A percentile compares a stretch with the other conserved stretches of the same genome.
phyloP scores from a whole-genome alignment of 1,140 invertebrate species.

The Microplitis mediator region DNA sequence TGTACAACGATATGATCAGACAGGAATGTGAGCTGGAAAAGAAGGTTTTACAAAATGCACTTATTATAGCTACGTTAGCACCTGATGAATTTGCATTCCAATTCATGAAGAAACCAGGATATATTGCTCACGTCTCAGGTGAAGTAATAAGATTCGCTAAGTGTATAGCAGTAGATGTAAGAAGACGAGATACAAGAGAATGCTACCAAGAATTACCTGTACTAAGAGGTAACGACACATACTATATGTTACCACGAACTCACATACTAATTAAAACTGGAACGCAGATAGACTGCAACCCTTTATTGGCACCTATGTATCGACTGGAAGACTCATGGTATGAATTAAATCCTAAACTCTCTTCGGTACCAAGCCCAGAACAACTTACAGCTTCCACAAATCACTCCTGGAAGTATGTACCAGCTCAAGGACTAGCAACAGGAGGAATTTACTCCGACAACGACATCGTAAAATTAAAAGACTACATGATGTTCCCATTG shows the following conservation, averaged over 20 bases:
- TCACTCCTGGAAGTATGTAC: conserved; percentile 31
- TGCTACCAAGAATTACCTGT: conserved; percentile 30
- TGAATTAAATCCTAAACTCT: no score
- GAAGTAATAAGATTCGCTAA: conserved; percentile 39
- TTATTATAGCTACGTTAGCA: conserved; percentile 19
- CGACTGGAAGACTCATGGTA: background rate
- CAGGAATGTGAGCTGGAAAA: conserved; percentile 31
- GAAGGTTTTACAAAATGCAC: background rate
- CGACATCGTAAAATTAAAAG: conserved; percentile 1
- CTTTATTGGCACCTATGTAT: no score
- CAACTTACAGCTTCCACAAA: no score
- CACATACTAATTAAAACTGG: conserved; percentile 26
- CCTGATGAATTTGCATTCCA: conserved; percentile 38
- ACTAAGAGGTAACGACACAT: conserved; percentile 12
- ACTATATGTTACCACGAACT: conserved; percentile 28
- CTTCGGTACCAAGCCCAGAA: no score
- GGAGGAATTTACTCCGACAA: conserved; percentile 1
- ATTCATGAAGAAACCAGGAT: conserved; percentile 36
- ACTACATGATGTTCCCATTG: conserved; percentile 19
- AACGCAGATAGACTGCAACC: background rate
- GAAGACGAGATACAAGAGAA: conserved; percentile 1
- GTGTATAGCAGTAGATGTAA: conserved; percentile 34
- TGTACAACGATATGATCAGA: background rate
- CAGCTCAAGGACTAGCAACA: background rate
- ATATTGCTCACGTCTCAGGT: conserved; percentile 34